These are phyloP conservation scores for Mylabris phalerata DNA, from an alignment of 1,140 invertebrate species.

Conservation along the genomic window DNA sequence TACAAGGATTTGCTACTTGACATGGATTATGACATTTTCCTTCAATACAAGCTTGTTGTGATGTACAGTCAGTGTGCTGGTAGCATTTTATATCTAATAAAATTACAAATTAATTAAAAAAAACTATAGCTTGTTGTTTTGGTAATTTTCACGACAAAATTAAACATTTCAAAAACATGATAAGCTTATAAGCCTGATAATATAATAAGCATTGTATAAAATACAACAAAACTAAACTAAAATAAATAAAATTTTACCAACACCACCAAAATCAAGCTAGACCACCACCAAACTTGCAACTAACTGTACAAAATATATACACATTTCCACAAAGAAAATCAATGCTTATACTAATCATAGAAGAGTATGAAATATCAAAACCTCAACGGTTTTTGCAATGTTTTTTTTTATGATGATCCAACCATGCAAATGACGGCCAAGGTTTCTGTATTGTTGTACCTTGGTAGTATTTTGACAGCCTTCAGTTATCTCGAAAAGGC, in stretches of 20 bases:
- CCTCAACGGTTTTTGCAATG: too few species aligned
- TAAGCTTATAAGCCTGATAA: slow-evolving; percentile 22
- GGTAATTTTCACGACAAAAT: background rate
- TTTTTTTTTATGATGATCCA: too few species aligned
- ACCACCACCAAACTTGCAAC: background rate
- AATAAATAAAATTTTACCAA: background rate
- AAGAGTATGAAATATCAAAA: too few species aligned
- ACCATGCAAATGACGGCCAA: too few species aligned
- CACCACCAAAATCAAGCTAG: slow-evolving; percentile 9
- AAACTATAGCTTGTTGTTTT: background rate
- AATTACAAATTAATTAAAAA: slow-evolving; percentile 20
- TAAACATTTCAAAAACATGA: slow-evolving; percentile 10
- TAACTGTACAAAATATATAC: slow-evolving; percentile 20
- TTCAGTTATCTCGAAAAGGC: slow-evolving; percentile 1
- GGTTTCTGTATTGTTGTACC: too few species aligned
- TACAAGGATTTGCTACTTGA: slow-evolving; percentile 55
- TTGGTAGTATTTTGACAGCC: too few species aligned
- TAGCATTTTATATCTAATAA: slow-evolving; percentile 60
- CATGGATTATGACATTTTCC: slow-evolving; percentile 65
- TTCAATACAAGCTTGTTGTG: slow-evolving; percentile 68
- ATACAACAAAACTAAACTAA: slow-evolving; percentile 4
- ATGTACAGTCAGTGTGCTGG: slow-evolving; percentile 62
- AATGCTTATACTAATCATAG: background rate
- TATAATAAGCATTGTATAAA: slow-evolving; percentile 5
- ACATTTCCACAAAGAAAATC: slow-evolving; percentile 9